These are phyloP conservation scores for Pseudopodoces humilis DNA, from an alignment of 2,113 vertebrate genomes.

Conservation along the genomic window DNA sequence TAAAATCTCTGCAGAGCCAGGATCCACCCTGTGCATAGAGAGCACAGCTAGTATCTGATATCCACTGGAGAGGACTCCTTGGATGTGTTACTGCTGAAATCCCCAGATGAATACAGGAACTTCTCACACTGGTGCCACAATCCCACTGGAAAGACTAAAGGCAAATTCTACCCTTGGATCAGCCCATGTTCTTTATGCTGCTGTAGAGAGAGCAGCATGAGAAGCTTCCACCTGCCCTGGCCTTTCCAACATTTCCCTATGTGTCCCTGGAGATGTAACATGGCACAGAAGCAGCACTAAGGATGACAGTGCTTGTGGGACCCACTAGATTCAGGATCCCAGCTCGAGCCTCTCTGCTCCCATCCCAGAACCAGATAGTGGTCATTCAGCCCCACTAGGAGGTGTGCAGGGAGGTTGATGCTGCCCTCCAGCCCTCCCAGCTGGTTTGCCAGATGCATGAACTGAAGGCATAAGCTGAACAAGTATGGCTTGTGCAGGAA, in stretches of 20 bases:
- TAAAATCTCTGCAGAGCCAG: not conserved
- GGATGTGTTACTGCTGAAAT: not conserved
- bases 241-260: not conserved
- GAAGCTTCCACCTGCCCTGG: not conserved
- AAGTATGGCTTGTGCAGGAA: too few species aligned
- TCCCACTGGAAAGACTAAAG: not conserved
- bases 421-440: not conserved
- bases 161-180: not conserved
- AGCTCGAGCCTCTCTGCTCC: not conserved
- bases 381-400: not conserved
- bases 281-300: not conserved
- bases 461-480: not conserved
- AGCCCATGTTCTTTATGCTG: not conserved
- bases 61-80: not conserved
- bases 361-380: not conserved
- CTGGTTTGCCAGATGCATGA: not conserved
- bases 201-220: not conserved
- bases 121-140: not conserved
- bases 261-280: not conserved
- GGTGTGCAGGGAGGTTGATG: not conserved
- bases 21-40: not conserved
- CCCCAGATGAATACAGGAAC: not conserved
- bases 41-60: not conserved
- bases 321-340: fast-evolving
- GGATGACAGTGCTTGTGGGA: not conserved